Base-by-base conservation (phyloP, 1,140 invertebrate species). In the Lethocerus indicus region DNA sequence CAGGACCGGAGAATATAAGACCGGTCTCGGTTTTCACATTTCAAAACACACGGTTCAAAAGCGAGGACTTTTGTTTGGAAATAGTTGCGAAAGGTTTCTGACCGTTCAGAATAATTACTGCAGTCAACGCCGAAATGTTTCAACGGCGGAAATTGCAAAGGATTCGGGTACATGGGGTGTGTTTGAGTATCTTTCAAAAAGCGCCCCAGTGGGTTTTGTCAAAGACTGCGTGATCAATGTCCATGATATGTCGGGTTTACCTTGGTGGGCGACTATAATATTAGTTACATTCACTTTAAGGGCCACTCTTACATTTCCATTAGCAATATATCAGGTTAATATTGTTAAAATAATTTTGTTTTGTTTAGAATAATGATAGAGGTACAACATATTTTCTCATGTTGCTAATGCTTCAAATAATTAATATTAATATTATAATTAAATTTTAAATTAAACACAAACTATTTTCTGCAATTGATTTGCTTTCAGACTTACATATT, bases 181-280 rank as follows among this genome's bases (percentile, higher is more conserved):
- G 18, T 44, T 44, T 44, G 29, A 25, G 1, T 44, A 27, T 16
- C 13, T 78, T 45, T 78, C 79, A 1, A 76, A 79, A 54, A 81
- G 79, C 61, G 64, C 66, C 47, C 67, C 75, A 9, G 80, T 86
- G 18, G 69, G 68, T 55, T 68, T 68, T 50, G 65, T 74, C 36
- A 81, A 87, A 66, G 70, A 81, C 49, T 68, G 68, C 21, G 60
- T 87, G 21, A 57, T 79, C 37, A 61, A 65, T 47, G 62, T 87
- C 26, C 87, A 91, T 64, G 73, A 79, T 49, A 58, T 59, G 5
- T 75, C 74, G 5, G 81, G 82, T 4, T 60, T 89, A 20, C 80
- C 85, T 36, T 92, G 87, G 87, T 90, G 86, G 81, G 72, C 73
- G 1, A 74, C 79, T 14, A 83, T 91, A 50, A 59, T 83, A 3